A percentile compares a stretch with the other conserved stretches of the same genome.
These are phyloP conservation scores for Poeciliopsis turrubarensis DNA, from an alignment of 2,113 vertebrate genomes.

Conservation along the genomic window DNA sequence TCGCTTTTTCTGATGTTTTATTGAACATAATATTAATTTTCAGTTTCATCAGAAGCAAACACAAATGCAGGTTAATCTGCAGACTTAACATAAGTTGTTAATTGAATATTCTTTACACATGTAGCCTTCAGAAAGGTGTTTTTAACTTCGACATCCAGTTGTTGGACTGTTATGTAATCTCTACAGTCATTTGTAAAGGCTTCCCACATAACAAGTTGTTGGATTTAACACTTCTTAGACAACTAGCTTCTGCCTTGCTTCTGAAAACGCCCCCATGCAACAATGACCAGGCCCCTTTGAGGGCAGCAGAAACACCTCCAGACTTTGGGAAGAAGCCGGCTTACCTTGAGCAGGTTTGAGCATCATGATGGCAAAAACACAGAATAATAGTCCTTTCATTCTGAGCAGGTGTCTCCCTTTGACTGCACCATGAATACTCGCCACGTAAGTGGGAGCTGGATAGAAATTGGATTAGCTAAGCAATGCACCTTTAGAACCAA, in stretches of 20 bases:
- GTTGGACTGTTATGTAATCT: neutral
- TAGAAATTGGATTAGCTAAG: constrained; percentile 68
- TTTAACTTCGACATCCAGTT: neutral
- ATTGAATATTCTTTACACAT: neutral
- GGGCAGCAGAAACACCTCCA: neutral
- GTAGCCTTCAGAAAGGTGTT: neutral
- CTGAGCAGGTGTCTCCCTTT: constrained; percentile 21
- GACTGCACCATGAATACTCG: constrained; percentile 26
- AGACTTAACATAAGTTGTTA: neutral
- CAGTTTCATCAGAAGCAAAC: neutral
- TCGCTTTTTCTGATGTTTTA: neutral
- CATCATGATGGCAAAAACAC: constrained; percentile 49
- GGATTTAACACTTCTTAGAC: neutral
- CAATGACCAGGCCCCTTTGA: neutral
- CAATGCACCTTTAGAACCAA: constrained; percentile 27
- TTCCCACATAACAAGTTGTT: neutral
- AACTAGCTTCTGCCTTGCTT: neutral
- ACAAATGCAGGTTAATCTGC: neutral
- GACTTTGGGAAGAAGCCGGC: neutral
- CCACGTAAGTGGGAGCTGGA: neutral
- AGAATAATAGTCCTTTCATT: constrained; percentile 61
- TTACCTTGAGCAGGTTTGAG: constrained; percentile 61
- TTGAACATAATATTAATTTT: neutral
- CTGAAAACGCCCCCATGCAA: neutral
- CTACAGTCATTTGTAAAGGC: neutral